Conservation (phyloP, 2,888 invertebrate genomes). For the Boloria euphrosyne region DNA sequence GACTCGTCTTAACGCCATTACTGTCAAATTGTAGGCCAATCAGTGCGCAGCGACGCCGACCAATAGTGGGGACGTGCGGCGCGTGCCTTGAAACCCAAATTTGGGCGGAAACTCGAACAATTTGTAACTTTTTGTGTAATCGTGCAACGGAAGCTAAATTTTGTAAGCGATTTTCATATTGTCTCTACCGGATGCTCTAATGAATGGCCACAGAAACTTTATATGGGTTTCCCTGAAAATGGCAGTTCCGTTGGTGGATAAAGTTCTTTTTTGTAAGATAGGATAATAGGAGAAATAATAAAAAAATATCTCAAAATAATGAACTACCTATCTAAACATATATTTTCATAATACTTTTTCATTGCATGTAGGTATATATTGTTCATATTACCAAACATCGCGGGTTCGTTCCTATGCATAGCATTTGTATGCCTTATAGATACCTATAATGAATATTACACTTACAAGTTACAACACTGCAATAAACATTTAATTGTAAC, state of each 20-base stretch:
- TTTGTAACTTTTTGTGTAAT: constrained; percentile 65
- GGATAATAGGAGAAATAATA: too few species aligned
- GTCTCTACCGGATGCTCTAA: constrained; percentile 18
- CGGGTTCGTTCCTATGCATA: too few species aligned
- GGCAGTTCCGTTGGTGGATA: not conserved
- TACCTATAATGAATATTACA: too few species aligned
- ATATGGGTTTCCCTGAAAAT: not conserved
- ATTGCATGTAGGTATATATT: too few species aligned
- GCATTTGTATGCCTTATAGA: too few species aligned
- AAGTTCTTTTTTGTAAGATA: too few species aligned
- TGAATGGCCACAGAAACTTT: not conserved
- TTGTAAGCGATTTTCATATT: constrained; percentile 28
- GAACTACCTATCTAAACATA: too few species aligned
- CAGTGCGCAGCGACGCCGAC: constrained; percentile 61
- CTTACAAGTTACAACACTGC: too few species aligned
- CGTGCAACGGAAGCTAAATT: constrained; percentile 31
- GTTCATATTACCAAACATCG: too few species aligned
- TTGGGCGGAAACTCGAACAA: constrained; percentile 71
- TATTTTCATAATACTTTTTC: too few species aligned
- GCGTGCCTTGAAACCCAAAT: constrained; percentile 77
- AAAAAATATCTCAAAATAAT: too few species aligned
- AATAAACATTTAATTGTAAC: too few species aligned
- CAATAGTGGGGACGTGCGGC: constrained; percentile 61
- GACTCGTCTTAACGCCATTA: constrained; percentile 77
- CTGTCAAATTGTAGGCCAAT: constrained; percentile 80